Evolutionary conservation across 2,888 invertebrate species (phyloP).

Genomic region (Spilarctia lutea): DNA sequence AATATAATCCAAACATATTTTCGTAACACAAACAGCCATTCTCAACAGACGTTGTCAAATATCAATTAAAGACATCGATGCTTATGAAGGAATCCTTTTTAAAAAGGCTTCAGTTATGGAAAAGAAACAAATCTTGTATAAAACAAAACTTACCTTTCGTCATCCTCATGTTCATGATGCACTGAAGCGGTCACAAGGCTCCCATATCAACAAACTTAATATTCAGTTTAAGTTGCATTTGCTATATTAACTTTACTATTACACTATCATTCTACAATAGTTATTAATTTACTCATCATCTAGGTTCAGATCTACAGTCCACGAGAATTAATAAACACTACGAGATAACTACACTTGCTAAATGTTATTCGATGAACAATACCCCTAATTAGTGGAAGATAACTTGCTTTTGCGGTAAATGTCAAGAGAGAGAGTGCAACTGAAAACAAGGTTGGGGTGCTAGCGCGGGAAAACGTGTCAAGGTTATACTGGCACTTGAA

Average conservation of each 20-base stretch:
- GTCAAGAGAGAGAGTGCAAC: constrained; percentile 81
- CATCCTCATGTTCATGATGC: constrained; percentile 72
- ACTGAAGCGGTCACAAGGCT: constrained; percentile 64
- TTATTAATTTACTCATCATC: constrained; percentile 37
- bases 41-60: background rate
- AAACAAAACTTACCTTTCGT: constrained; percentile 66
- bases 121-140: constrained; percentile 22
- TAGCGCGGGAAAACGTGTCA: constrained; percentile 85
- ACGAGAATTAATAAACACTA: constrained; percentile 30
- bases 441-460: constrained; percentile 78
- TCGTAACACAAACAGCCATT: background rate
- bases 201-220: constrained; percentile 59
- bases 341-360: constrained; percentile 27
- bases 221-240: constrained; percentile 32
- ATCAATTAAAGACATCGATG: constrained; percentile 5
- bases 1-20: constrained; percentile 13
- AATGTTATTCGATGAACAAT: constrained; percentile 34
- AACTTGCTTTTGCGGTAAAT: constrained; percentile 74
- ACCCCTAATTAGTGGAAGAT: constrained; percentile 67
- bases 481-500: constrained; percentile 78
- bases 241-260: constrained; percentile 28
- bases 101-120: constrained; percentile 7
- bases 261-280: constrained; percentile 35
- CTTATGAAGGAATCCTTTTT: constrained; percentile 14
- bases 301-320: constrained; percentile 19